phyloP scores from a whole-genome alignment of 2,113 vertebrate genomes.

The Pionites leucogaster region DNA sequence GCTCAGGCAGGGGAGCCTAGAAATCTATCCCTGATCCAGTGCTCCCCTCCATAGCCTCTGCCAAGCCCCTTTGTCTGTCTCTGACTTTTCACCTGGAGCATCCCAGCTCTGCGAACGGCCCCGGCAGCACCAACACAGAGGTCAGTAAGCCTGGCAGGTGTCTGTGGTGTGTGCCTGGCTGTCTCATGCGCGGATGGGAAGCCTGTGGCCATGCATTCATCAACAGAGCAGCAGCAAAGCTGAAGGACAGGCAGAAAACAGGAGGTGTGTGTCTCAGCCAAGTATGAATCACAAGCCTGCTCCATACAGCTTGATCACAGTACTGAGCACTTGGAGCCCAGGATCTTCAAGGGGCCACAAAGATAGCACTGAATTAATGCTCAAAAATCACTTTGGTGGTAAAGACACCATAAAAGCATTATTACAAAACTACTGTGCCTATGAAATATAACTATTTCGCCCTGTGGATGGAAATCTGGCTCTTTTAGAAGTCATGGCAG shows the following conservation, averaged over 20 bases:
- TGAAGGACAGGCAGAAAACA: neutral
- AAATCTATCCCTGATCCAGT: neutral
- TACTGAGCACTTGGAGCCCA: neutral
- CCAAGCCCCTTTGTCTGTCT: neutral
- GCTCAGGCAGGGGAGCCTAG: neutral
- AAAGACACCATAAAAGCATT: neutral
- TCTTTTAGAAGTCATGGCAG: neutral
- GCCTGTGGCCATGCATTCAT: accelerated
- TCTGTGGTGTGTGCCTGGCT: neutral
- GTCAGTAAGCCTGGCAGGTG: neutral
- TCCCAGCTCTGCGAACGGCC: neutral
- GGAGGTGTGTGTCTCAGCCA: neutral
- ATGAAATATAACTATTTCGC: neutral
- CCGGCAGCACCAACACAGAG: neutral
- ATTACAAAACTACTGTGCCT: neutral
- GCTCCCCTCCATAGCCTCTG: neutral
- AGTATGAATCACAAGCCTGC: neutral
- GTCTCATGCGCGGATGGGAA: neutral
- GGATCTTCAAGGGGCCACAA: neutral
- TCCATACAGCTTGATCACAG: neutral
- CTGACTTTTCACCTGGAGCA: neutral
- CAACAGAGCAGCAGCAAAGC: neutral
- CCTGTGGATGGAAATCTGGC: neutral
- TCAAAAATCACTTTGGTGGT: neutral
- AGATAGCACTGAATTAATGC: neutral